These are phyloP conservation scores for Callorhinus ursinus DNA, from an alignment of 2,113 vertebrate species.

Conservation along the genomic window DNA sequence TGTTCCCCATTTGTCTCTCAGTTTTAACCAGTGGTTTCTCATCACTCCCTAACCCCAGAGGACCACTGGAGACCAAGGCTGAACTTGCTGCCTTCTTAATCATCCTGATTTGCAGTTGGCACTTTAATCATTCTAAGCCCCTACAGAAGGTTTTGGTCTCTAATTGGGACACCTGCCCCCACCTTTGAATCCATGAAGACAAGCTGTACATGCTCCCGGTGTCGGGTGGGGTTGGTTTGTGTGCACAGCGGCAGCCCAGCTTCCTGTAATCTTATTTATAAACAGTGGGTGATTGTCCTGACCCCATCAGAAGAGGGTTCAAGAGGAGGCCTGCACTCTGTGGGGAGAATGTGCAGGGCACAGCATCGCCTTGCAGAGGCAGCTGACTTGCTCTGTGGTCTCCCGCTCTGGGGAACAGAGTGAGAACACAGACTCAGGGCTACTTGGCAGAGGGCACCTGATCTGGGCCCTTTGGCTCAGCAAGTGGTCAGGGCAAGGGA, in stretches of 20 bases:
- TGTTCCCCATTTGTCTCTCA: neutral
- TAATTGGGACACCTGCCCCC: neutral
- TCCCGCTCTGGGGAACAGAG: neutral
- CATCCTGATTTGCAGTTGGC: neutral
- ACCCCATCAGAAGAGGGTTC: neutral
- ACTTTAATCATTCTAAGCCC: neutral
- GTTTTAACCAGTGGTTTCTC: neutral
- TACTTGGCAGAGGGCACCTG: neutral
- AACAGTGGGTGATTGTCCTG: neutral
- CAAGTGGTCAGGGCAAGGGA: neutral
- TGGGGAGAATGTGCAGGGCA: neutral
- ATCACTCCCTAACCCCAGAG: neutral
- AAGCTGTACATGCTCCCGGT: neutral
- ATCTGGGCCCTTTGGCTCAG: neutral
- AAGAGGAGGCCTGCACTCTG: neutral
- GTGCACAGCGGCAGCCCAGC: neutral
- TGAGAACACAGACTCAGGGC: neutral
- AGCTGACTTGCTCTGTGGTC: neutral
- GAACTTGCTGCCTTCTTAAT: neutral
- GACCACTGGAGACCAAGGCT: neutral
- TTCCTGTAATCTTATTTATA: neutral
- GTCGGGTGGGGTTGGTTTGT: neutral
- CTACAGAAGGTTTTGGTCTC: neutral
- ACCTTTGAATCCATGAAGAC: neutral
- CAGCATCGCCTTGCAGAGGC: neutral